A percentile compares a stretch with the other conserved stretches of the same genome.
phyloP scores from a whole-genome alignment of 2,797 vertebrate genomes.

The Trachurus trachurus region DNA sequence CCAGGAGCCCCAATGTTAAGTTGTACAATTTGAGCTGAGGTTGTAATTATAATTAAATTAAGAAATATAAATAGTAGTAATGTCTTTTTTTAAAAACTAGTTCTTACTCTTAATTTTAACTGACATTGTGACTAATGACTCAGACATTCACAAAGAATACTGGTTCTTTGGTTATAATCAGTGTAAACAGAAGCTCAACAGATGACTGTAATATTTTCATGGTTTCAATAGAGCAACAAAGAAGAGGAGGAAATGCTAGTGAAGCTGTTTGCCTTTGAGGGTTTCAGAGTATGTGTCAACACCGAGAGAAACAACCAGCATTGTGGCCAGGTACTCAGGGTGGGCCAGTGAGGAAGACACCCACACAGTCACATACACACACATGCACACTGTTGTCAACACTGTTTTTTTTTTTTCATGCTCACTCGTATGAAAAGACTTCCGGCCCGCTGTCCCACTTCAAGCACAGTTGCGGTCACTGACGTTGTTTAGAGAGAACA shows the following conservation, averaged over 20 bases:
- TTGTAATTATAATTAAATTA: not conserved
- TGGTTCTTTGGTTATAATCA: conserved; percentile 29
- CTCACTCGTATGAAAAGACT: conserved; percentile 72
- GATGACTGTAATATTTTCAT: conserved; percentile 49
- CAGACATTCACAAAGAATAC: conserved; percentile 27
- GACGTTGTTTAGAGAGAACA: conserved; percentile 82
- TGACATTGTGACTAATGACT: not conserved
- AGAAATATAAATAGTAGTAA: not conserved
- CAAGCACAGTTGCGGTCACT: conserved; percentile 82
- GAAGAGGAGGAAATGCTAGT: conserved; percentile 69
- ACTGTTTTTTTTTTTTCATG: conserved; percentile 65
- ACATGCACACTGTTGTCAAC: conserved; percentile 71
- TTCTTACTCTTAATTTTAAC: not conserved
- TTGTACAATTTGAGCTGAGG: not conserved
- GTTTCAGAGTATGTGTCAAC: conserved; percentile 72
- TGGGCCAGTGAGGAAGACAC: conserved; percentile 52
- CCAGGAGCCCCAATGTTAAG: not conserved
- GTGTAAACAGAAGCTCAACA: conserved; percentile 37
- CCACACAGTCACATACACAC: conserved; percentile 40
- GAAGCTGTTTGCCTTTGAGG: conserved; percentile 75
- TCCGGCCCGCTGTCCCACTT: conserved; percentile 81
- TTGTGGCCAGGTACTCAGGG: conserved; percentile 66
- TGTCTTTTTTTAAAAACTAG: not conserved
- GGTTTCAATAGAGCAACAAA: conserved; percentile 64
- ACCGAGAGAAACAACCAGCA: conserved; percentile 61